A percentile compares a stretch with the other conserved stretches of the same genome.
Evolutionary conservation across 1,140 invertebrate species (phyloP).

Genomic region (Conus ventricosus): DNA sequence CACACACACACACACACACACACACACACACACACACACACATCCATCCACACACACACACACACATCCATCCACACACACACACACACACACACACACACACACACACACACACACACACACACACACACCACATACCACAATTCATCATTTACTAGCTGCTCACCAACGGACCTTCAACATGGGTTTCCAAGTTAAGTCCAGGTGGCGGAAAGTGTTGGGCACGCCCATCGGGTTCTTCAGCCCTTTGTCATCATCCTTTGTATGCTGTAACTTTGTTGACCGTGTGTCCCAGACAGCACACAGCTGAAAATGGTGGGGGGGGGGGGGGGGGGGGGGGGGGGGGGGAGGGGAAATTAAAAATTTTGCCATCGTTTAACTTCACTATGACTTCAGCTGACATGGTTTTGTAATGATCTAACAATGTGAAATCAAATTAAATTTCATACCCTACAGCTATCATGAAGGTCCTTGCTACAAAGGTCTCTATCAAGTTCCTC

Average conservation of each 20-base stretch:
- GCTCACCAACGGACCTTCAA: slow-evolving; percentile 61
- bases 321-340: too few relatives aligned
- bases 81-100: slow-evolving; percentile 7
- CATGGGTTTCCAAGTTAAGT: slow-evolving; percentile 72
- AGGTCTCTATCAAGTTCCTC: too few relatives aligned
- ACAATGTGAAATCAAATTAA: too few relatives aligned
- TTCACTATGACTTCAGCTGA: too few relatives aligned
- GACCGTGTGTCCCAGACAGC: slow-evolving; percentile 72
- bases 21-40: too few relatives aligned
- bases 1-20: too few relatives aligned
- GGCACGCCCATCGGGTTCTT: slow-evolving; percentile 67
- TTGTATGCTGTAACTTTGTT: slow-evolving; percentile 57
- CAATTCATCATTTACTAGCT: neutral
- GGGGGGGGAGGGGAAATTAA: too few relatives aligned
- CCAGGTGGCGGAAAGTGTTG: slow-evolving; percentile 73
- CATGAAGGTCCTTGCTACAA: too few relatives aligned
- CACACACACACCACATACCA: neutral
- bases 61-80: neutral
- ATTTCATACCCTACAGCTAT: too few relatives aligned
- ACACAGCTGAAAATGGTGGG: slow-evolving; percentile 59
- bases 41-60: neutral
- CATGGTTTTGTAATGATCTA: too few relatives aligned
- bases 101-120: slow-evolving; percentile 10
- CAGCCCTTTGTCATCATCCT: slow-evolving; percentile 61
- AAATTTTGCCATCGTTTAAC: too few relatives aligned